These are phyloP conservation scores for Chaetogeoica ovagalla DNA, from an alignment of 2,888 invertebrate genomes.

Conservation along the genomic window DNA sequence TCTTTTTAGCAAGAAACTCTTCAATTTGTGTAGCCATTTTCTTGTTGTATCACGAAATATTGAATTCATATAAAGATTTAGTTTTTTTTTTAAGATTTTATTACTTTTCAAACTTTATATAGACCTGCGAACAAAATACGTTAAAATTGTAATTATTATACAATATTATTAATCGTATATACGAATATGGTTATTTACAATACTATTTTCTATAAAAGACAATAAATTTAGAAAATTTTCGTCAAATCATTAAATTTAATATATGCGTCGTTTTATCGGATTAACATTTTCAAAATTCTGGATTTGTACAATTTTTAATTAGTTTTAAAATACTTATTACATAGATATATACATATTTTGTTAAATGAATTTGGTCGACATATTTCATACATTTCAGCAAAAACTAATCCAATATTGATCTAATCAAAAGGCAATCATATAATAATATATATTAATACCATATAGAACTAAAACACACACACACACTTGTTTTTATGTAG, in stretches of 20 bases:
- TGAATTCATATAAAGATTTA: not conserved
- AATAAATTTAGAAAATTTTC: not conserved
- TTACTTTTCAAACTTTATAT: not conserved
- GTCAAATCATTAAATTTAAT: too few relatives aligned
- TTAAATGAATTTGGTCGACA: not conserved
- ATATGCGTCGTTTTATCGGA: too few relatives aligned
- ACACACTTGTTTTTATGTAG: too few relatives aligned
- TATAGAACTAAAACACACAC: not conserved
- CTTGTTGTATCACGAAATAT: not conserved
- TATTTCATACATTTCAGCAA: not conserved
- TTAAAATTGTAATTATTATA: not conserved
- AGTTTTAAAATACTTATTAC: not conserved
- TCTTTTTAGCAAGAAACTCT: conserved; percentile 81
- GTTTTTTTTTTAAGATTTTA: not conserved
- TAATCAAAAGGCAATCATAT: not conserved
- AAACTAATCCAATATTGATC: not conserved
- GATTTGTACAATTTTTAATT: too few relatives aligned
- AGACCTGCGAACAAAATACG: conserved; percentile 30
- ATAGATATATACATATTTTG: too few relatives aligned
- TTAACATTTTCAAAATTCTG: too few relatives aligned
- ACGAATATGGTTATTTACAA: too few relatives aligned
- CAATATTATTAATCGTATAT: not conserved
- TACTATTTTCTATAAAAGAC: not conserved
- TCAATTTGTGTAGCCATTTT: conserved; percentile 64
- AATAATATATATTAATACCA: too few relatives aligned